Evolutionary conservation across 2,797 vertebrate genomes (phyloP).

Genomic region (Gambusia yucatana): DNA sequence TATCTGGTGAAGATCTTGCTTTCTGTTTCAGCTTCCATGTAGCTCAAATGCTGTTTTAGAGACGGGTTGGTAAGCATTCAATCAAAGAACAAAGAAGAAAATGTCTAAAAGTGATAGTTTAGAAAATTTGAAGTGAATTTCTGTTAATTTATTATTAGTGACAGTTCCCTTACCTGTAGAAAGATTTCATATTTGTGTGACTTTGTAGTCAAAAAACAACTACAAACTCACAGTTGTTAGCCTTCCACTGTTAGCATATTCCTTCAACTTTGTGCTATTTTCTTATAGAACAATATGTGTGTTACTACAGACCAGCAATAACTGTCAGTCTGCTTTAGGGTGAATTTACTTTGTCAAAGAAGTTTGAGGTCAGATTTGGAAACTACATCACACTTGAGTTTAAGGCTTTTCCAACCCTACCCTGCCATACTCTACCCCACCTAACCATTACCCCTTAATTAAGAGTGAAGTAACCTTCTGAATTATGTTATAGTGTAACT

Average conservation of each 20-base stretch:
- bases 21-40: neutral
- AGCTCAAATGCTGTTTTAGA: conserved; percentile 4
- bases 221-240: neutral
- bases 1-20: conserved; percentile 3
- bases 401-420: neutral
- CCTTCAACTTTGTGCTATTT: neutral
- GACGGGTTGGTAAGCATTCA: conserved; percentile 10
- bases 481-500: neutral
- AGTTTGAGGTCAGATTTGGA: neutral
- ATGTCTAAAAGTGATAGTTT: neutral
- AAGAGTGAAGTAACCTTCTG: neutral
- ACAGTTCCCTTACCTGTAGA: neutral
- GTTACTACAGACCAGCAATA: neutral
- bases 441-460: neutral
- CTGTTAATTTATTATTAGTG: neutral
- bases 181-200: neutral
- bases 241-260: neutral
- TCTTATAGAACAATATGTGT: neutral
- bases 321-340: neutral
- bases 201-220: neutral
- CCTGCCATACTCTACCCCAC: neutral
- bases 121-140: neutral
- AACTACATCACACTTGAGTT: neutral
- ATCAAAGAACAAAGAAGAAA: conserved; percentile 29
- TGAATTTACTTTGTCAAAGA: neutral